Evolutionary conservation across 2,888 invertebrate species (phyloP).

Genomic region (Nemurella pictetii): DNA sequence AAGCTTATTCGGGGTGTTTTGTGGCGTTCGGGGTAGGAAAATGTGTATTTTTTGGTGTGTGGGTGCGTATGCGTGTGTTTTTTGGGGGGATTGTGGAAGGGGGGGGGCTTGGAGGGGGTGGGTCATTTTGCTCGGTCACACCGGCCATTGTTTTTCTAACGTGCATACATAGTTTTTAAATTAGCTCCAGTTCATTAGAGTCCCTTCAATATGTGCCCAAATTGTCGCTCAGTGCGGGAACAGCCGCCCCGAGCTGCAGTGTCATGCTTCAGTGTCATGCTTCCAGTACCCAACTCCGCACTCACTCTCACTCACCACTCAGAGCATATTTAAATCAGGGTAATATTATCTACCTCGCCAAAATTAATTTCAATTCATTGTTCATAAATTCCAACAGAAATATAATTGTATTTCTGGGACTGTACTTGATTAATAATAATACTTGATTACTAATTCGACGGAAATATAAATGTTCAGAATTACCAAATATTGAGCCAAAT

Average conservation of each 20-base stretch:
- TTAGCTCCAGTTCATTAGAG: neutral
- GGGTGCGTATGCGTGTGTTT: neutral
- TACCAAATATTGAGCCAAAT: no score
- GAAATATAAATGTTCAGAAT: no score
- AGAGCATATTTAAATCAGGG: no score
- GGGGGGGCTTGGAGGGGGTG: neutral
- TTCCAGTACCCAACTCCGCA: neutral
- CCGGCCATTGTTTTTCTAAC: neutral
- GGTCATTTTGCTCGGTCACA: neutral
- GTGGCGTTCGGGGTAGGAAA: neutral
- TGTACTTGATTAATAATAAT: no score
- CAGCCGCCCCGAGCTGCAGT: no score
- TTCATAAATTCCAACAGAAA: no score
- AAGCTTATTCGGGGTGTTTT: neutral
- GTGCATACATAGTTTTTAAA: neutral
- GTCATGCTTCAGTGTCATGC: neutral
- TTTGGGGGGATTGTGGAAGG: neutral
- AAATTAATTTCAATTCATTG: no score
- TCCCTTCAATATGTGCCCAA: neutral
- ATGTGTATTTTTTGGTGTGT: no score
- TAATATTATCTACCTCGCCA: no score
- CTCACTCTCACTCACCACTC: no score
- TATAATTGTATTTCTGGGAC: no score
- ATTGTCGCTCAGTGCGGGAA: neutral
- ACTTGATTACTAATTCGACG: no score